Conservation (phyloP, 1,140 invertebrate genomes). For the Drosophila pruinosa region DNA sequence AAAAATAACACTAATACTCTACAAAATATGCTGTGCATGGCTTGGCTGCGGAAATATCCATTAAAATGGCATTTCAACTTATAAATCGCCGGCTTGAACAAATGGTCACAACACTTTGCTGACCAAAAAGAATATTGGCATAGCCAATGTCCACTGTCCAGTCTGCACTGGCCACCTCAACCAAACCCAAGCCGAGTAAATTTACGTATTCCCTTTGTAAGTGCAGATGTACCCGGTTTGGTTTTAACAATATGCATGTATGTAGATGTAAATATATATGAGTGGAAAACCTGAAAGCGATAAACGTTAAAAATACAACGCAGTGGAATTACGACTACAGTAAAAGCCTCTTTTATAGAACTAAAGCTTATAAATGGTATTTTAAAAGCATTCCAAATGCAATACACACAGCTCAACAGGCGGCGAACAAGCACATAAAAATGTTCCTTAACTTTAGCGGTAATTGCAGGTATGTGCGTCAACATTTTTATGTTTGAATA, state of each 20-base stretch:
- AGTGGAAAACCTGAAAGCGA: slow-evolving; percentile 10
- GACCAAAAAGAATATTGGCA: not conserved
- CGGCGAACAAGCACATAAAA: slow-evolving; percentile 44
- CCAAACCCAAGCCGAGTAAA: slow-evolving; percentile 4
- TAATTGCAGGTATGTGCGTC: not conserved
- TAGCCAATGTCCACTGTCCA: not conserved
- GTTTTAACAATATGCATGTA: slow-evolving; percentile 26
- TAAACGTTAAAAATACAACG: slow-evolving; percentile 36
- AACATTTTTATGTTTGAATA: no score
- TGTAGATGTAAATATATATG: not conserved
- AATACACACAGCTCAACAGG: slow-evolving; percentile 52
- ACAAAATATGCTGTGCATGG: slow-evolving; percentile 67
- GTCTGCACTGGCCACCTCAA: not conserved
- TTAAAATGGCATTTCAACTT: slow-evolving; percentile 80
- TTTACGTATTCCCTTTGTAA: slow-evolving; percentile 58
- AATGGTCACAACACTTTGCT: slow-evolving; percentile 14
- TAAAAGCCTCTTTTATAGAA: slow-evolving; percentile 67
- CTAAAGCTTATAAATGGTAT: slow-evolving; percentile 72
- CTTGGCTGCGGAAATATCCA: slow-evolving; percentile 74
- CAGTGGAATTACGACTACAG: slow-evolving; percentile 43
- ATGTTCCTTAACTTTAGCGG: slow-evolving; percentile 26
- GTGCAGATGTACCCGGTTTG: slow-evolving; percentile 55
- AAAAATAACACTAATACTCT: slow-evolving; percentile 23
- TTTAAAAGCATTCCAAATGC: slow-evolving; percentile 71
- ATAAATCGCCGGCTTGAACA: slow-evolving; percentile 65